Conservation (phyloP, 2,113 vertebrate genomes). For the Lycaon pictus region DNA sequence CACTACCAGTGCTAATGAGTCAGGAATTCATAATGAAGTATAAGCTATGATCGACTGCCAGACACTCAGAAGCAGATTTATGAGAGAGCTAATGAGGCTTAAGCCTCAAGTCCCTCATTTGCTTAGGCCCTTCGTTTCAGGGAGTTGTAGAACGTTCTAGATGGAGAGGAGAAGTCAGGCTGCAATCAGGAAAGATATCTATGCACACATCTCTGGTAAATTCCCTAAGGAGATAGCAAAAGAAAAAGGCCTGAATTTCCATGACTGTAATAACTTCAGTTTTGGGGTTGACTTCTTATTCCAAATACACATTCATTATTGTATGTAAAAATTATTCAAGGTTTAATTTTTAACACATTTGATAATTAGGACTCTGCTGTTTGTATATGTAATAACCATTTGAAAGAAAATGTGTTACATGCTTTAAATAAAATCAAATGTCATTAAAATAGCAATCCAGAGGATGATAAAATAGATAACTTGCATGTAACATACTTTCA, state of each 20-base stretch:
- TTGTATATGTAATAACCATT: not conserved
- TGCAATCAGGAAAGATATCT: constrained; percentile 13
- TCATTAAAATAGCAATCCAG: not conserved
- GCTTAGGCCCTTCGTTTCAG: not conserved
- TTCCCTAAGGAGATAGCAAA: constrained; percentile 34
- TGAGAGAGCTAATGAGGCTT: not conserved
- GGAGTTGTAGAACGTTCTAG: not conserved
- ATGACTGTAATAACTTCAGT: not conserved
- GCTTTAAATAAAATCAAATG: constrained; percentile 6
- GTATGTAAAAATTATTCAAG: constrained; percentile 28
- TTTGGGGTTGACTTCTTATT: not conserved
- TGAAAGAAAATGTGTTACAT: not conserved
- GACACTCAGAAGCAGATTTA: not conserved
- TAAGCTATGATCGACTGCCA: not conserved
- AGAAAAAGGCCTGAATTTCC: not conserved
- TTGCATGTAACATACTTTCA: not conserved
- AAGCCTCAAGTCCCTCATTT: not conserved
- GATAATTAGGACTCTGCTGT: not conserved
- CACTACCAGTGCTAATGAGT: not conserved
- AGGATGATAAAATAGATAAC: not conserved
- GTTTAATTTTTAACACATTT: constrained; percentile 37
- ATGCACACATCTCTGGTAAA: not conserved
- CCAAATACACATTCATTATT: not conserved
- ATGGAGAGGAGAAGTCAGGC: not conserved
- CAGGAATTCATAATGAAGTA: not conserved